Percentiles rank a stretch among this genome's conserved stretches.
Evolutionary conservation across 2,888 invertebrate genomes (phyloP).

Genomic region (Lithodes maja): DNA sequence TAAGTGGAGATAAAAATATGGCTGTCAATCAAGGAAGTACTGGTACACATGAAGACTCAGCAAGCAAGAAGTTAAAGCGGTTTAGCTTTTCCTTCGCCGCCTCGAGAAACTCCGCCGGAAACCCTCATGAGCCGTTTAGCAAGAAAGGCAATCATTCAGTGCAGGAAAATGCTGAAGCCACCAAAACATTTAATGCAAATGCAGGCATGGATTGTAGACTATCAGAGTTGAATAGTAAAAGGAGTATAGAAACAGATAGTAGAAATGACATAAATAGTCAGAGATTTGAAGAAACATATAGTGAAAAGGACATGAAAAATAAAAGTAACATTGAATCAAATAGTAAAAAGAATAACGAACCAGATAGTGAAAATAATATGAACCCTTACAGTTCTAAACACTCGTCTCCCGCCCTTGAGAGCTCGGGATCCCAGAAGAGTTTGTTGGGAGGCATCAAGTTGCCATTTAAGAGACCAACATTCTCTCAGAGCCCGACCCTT

Average conservation of each 20-base stretch:
- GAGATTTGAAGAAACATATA: too few species aligned
- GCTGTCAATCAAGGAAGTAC: background rate
- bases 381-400: background rate
- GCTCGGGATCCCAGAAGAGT: background rate
- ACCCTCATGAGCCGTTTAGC: background rate
- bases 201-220: background rate
- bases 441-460: background rate
- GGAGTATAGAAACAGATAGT: background rate
- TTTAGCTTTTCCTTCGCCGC: background rate
- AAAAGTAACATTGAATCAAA: background rate
- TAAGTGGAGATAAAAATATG: background rate
- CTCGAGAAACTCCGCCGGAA: background rate
- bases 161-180: background rate
- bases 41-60: background rate
- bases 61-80: background rate
- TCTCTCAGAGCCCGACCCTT: background rate
- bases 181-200: background rate
- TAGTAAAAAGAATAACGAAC: background rate
- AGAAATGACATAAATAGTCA: background rate
- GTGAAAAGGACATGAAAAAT: background rate
- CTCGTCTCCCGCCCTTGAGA: background rate
- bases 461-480: constrained; percentile 25
- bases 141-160: background rate
- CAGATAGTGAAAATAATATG: constrained; percentile 2
- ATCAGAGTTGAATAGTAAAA: background rate